phyloP scores from a whole-genome alignment of 2,797 vertebrate genomes.

The Erpetoichthys calabaricus region DNA sequence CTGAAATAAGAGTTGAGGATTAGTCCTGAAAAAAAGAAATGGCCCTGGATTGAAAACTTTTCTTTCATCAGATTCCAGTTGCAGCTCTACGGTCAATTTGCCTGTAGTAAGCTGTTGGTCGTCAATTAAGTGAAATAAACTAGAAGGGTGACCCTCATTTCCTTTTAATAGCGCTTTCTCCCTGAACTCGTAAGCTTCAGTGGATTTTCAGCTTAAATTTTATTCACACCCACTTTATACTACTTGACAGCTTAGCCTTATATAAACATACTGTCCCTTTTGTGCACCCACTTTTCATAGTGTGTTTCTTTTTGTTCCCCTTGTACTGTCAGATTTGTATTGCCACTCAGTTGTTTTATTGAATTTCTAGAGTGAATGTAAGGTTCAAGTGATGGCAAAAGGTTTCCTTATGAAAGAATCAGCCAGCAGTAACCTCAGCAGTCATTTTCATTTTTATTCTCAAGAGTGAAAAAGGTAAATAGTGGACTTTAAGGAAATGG shows the following conservation, averaged over 20 bases:
- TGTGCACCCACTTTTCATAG: constrained; percentile 19
- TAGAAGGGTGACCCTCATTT: constrained; percentile 91
- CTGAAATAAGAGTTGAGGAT: constrained; percentile 47
- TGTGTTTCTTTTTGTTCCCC: constrained; percentile 20
- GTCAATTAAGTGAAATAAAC: constrained; percentile 98
- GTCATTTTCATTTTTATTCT: background rate
- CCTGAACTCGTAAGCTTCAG: constrained; percentile 69
- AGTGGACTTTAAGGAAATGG: no score
- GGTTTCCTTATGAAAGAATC: background rate
- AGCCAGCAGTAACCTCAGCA: background rate
- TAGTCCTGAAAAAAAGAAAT: constrained; percentile 52
- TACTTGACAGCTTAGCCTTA: constrained; percentile 66
- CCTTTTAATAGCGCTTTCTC: constrained; percentile 67
- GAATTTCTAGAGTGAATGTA: background rate
- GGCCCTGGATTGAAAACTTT: constrained; percentile 57
- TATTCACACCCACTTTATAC: constrained; percentile 65
- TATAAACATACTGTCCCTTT: constrained; percentile 49
- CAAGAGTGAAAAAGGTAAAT: no score
- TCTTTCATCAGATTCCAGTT: constrained; percentile 66
- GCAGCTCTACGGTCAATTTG: constrained; percentile 50
- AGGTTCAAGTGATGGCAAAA: background rate
- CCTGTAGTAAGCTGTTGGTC: constrained; percentile 66
- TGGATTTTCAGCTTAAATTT: constrained; percentile 71
- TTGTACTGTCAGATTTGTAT: constrained; percentile 37
- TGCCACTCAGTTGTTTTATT: constrained; percentile 27